These are phyloP conservation scores for Nezara viridula DNA, from an alignment of 2,888 invertebrate species.

Conservation along the genomic window DNA sequence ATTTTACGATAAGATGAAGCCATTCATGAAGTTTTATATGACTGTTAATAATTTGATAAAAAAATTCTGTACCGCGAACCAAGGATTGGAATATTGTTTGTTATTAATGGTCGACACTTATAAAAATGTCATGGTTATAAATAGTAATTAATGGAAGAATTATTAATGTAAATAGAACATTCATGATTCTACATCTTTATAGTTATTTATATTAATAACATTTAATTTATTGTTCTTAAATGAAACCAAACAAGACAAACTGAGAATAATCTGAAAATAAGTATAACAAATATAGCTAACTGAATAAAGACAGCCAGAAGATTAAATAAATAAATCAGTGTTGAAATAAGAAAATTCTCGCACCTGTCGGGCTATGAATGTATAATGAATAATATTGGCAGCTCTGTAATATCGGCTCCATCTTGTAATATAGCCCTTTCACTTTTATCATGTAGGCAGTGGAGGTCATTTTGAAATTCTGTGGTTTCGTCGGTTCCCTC, in stretches of 20 bases:
- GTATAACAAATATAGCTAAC: not conserved
- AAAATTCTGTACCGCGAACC: no score
- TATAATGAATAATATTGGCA: not conserved
- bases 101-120: no score
- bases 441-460: not conserved
- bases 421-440: not conserved
- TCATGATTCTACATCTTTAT: no score
- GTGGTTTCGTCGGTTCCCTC: not conserved
- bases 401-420: not conserved
- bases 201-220: no score
- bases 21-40: no score
- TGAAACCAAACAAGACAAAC: not conserved
- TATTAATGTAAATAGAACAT: no score
- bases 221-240: no score
- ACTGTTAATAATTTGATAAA: no score
- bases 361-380: not conserved
- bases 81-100: no score
- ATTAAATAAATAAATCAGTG: not conserved
- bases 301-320: not conserved
- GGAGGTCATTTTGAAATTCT: not conserved
- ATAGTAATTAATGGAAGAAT: no score
- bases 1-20: no score
- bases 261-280: not conserved
- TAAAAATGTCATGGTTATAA: no score
- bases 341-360: not conserved